These are phyloP conservation scores for Physella acuta DNA, from an alignment of 1,140 invertebrate genomes.

Conservation along the genomic window DNA sequence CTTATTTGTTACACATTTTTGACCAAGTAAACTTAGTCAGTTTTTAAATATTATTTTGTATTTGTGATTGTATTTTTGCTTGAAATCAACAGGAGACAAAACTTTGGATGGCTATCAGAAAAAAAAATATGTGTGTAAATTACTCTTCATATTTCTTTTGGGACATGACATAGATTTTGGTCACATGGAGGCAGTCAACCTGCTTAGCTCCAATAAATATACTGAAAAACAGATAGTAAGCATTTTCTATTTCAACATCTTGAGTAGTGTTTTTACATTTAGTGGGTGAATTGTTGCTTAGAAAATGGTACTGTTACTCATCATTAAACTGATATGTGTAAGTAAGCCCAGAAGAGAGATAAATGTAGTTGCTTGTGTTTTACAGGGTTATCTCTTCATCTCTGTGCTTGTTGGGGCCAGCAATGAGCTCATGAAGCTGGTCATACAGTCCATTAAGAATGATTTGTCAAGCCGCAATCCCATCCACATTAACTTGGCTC, in stretches of 20 bases:
- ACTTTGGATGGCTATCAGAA: constrained; percentile 99
- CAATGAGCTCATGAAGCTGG: constrained; percentile 97
- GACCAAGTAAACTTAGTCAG: too few relatives aligned
- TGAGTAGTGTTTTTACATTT: not conserved
- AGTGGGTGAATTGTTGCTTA: not conserved
- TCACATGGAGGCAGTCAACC: constrained; percentile 99
- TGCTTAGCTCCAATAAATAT: constrained; percentile 99
- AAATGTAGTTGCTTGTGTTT: too few relatives aligned
- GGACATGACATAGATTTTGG: constrained; percentile 99
- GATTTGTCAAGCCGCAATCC: constrained; percentile 96
- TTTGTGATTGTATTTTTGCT: too few relatives aligned
- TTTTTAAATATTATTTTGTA: too few relatives aligned
- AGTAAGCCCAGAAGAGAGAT: too few relatives aligned
- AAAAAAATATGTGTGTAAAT: constrained; percentile 99
- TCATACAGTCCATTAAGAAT: constrained; percentile 99
- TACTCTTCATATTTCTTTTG: constrained; percentile 97
- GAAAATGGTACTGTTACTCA: too few relatives aligned
- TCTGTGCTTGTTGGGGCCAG: constrained; percentile 99
- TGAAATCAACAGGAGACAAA: constrained; percentile 95
- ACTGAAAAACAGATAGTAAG: constrained; percentile 99
- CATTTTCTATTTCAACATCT: too few relatives aligned
- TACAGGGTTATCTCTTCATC: constrained; percentile 97
- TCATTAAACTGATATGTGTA: too few relatives aligned
- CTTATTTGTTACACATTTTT: too few relatives aligned
- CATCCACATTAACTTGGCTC: constrained; percentile 91